These are phyloP conservation scores for Phenganax marumi DNA, from an alignment of 92 coral and sea anemone species.

Conservation along the genomic window DNA sequence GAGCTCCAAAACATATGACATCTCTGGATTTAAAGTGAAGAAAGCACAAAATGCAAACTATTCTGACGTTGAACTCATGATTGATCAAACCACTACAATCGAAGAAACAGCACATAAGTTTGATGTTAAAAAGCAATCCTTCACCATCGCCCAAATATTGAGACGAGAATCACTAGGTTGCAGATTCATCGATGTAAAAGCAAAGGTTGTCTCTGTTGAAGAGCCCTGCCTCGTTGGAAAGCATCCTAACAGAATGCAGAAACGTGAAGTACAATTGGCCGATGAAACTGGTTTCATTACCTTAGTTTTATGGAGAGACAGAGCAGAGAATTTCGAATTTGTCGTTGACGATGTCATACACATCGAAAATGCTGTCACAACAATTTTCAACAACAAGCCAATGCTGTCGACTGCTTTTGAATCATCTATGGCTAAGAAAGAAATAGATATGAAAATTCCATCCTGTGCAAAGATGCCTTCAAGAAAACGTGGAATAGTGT, in stretches of 20 bases:
- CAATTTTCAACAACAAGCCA: background rate
- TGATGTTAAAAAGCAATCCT: background rate
- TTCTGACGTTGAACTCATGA: background rate
- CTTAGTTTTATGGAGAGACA: conserved; percentile 25
- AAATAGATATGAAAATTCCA: background rate
- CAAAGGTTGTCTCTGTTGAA: conserved; percentile 21
- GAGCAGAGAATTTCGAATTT: conserved; percentile 2
- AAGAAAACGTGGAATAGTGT: background rate
- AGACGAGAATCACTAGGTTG: conserved; percentile 44
- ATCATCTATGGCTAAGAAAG: background rate
- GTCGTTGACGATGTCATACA: background rate
- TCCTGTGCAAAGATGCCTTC: background rate
- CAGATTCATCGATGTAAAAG: conserved; percentile 36
- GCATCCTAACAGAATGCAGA: background rate
- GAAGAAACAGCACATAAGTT: background rate
- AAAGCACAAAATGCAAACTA: background rate
- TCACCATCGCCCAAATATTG: conserved; percentile 1
- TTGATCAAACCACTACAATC: background rate
- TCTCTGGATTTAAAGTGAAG: conserved; percentile 6
- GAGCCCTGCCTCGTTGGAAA: conserved; percentile 32
- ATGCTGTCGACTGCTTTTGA: conserved; percentile 4
- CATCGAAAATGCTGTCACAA: conserved; percentile 26
- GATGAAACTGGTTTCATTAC: conserved; percentile 37
- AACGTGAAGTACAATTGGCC: conserved; percentile 33
- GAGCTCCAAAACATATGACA: too few relatives aligned